A percentile compares a stretch with the other conserved stretches of the same genome.
Conservation (phyloP, 2,888 invertebrate genomes). For the Lasioglossum zephyrum region DNA sequence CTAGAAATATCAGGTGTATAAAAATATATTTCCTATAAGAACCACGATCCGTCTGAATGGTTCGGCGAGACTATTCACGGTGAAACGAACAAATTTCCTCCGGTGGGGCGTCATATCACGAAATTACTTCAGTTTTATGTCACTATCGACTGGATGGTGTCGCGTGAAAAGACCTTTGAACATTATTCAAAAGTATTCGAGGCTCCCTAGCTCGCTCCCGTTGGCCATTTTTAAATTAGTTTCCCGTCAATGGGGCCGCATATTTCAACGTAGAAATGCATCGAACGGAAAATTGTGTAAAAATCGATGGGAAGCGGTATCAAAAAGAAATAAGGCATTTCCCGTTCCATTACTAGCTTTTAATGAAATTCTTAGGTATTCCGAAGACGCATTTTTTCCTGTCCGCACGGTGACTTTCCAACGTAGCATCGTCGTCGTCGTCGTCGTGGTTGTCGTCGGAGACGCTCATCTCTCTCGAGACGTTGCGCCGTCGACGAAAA, state of each 20-base stretch:
- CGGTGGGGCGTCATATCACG: background rate
- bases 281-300: slow-evolving; percentile 9
- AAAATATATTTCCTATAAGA: background rate
- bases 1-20: too few species aligned
- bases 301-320: slow-evolving; percentile 43
- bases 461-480: background rate
- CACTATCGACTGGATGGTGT: slow-evolving; percentile 12
- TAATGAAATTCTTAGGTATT: slow-evolving; percentile 53
- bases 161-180: slow-evolving; percentile 26
- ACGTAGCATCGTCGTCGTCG: background rate
- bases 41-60: background rate
- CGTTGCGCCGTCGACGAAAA: background rate
- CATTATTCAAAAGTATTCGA: slow-evolving; percentile 48
- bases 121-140: slow-evolving; percentile 8
- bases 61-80: background rate
- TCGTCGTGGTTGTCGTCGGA: background rate
- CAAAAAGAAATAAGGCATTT: slow-evolving; percentile 50
- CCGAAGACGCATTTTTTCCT: slow-evolving; percentile 16
- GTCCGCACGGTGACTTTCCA: background rate
- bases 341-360: slow-evolving; percentile 40
- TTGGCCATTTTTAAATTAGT: slow-evolving; percentile 48
- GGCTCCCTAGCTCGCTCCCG: background rate
- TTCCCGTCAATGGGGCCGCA: slow-evolving; percentile 31
- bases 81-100: background rate
- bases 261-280: slow-evolving; percentile 52